These are phyloP conservation scores for Laodelphax striatellus DNA, from an alignment of 1,140 invertebrate species.

Conservation along the genomic window DNA sequence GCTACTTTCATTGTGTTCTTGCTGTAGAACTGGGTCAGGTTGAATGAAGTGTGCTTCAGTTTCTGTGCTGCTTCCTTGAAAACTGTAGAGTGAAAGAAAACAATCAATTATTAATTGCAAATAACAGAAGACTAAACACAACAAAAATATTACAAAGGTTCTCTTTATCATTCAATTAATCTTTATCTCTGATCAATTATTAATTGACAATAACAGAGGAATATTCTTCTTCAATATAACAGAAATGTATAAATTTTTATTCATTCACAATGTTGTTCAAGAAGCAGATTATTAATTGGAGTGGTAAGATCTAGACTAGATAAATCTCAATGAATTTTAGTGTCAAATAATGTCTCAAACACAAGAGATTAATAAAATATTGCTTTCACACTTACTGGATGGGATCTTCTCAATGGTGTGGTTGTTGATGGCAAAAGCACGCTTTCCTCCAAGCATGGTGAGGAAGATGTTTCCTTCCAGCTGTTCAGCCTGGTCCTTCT, in stretches of 20 bases:
- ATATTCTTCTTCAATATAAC: too few species aligned
- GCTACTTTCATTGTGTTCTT: slow-evolving; percentile 33
- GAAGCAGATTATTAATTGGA: too few species aligned
- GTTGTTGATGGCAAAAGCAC: slow-evolving; percentile 43
- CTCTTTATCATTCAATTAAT: not conserved
- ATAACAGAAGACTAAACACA: not conserved
- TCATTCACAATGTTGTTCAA: too few species aligned
- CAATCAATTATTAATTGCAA: not conserved
- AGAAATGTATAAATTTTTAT: too few species aligned
- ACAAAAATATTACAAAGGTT: not conserved
- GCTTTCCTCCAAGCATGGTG: slow-evolving; percentile 30
- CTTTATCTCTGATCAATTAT: too few species aligned
- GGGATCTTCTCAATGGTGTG: slow-evolving; percentile 37
- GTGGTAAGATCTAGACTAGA: too few species aligned
- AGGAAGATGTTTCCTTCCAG: slow-evolving; percentile 42
- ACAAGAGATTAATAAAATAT: not conserved
- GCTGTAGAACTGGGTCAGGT: not conserved
- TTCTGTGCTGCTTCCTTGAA: not conserved
- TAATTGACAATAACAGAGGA: not conserved
- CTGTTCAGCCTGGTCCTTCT: slow-evolving; percentile 35
- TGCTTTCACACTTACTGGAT: slow-evolving; percentile 24
- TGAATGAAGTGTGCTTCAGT: not conserved
- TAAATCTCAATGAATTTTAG: too few species aligned
- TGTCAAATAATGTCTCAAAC: too few species aligned
- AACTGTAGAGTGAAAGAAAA: not conserved